phyloP scores from a whole-genome alignment of 64 coral and sea anemone species.

The Montipora efflorescens region DNA sequence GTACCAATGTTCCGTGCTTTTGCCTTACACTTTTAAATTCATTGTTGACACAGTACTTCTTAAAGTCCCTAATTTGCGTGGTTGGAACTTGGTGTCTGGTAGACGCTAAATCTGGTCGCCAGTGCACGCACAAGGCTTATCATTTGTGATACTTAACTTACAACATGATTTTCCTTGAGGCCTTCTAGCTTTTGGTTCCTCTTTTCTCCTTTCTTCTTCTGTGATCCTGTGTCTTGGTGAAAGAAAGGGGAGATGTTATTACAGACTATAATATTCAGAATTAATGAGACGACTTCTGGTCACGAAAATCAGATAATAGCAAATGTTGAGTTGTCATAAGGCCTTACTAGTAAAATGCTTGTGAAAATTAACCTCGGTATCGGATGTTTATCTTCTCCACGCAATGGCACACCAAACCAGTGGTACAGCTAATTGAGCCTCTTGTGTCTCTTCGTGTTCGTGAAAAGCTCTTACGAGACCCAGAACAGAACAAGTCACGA shows the following conservation, averaged over 20 bases:
- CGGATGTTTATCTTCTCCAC: not conserved
- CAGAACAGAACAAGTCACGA: not conserved
- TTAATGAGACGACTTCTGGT: constrained; percentile 43
- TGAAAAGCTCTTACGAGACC: not conserved
- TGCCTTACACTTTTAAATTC: not conserved
- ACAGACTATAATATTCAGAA: constrained; percentile 35
- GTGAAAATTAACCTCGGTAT: not conserved
- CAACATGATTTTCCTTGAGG: constrained; percentile 7
- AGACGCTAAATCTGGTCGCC: too few relatives aligned
- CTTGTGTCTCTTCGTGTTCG: not conserved
- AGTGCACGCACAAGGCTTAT: not conserved
- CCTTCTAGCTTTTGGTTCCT: not conserved
- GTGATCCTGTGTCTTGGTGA: not conserved
- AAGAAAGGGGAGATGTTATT: constrained; percentile 11
- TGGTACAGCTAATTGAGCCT: not conserved
- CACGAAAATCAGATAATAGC: constrained; percentile 9
- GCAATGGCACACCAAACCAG: not conserved
- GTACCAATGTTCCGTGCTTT: not conserved
- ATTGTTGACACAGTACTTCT: constrained; percentile 6
- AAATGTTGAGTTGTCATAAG: not conserved
- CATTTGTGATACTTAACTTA: not conserved
- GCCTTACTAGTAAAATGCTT: too few relatives aligned
- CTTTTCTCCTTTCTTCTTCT: not conserved
- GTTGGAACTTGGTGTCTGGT: not conserved
- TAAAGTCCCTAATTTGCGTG: not conserved